phyloP scores from a whole-genome alignment of 2,113 vertebrate species.

The Noturus placidus region DNA sequence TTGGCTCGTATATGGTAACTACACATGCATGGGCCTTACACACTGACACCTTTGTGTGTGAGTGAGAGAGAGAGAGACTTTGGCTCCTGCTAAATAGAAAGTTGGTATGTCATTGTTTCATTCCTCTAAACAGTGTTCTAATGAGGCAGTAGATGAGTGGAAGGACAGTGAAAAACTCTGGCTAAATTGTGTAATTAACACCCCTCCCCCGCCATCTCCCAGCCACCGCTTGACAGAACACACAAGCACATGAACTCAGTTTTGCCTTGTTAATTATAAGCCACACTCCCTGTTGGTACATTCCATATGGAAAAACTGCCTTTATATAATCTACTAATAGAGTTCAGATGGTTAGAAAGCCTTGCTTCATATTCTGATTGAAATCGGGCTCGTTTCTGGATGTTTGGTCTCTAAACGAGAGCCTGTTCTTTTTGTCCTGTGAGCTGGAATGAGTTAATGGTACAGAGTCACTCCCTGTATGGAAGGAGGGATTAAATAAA shows the following conservation, averaged over 20 bases:
- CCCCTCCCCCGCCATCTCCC: neutral
- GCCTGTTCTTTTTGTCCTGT: neutral
- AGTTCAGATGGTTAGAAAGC: neutral
- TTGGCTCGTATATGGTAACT: neutral
- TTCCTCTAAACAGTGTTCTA: slow-evolving; percentile 8
- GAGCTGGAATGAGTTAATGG: slow-evolving; percentile 1
- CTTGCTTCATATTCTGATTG: neutral
- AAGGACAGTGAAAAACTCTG: neutral
- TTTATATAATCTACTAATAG: neutral
- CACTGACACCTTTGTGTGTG: neutral
- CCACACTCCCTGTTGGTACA: slow-evolving; percentile 60
- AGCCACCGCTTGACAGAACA: neutral
- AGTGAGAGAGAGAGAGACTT: neutral
- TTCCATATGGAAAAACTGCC: neutral
- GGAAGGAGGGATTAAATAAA: neutral
- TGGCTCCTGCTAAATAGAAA: slow-evolving; percentile 2
- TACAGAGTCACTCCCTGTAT: slow-evolving; percentile 2
- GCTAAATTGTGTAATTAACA: slow-evolving; percentile 39
- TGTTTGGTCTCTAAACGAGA: neutral
- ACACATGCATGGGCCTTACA: neutral
- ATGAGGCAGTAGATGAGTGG: slow-evolving; percentile 2
- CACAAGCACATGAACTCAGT: neutral
- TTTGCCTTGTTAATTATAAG: slow-evolving; percentile 60
- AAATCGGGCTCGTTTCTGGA: neutral
- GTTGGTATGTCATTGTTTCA: slow-evolving; percentile 25